Base-by-base conservation (phyloP, 2,888 invertebrate genomes). In the Callyntrura guangdongensis region DNA sequence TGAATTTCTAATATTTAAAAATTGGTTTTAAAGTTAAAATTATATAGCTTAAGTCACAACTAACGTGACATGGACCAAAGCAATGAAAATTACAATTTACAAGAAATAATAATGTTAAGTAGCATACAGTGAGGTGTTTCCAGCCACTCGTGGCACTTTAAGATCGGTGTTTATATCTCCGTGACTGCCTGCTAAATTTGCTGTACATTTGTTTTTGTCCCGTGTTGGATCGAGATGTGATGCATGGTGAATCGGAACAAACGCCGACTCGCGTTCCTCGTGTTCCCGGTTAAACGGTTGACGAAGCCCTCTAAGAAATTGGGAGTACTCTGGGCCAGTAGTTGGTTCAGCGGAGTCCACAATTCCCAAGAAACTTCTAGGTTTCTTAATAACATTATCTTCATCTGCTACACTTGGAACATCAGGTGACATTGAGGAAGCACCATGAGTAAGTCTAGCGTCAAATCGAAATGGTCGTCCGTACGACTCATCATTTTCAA, bases 221-320 rank as follows among this genome's bases (percentile, higher is more conserved):
- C 90, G 67, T 0, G 64, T 69, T 25, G 90, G 74, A 20, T 82
- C 86, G 2, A 81, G 27, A 25, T 86, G 90, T 17, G 69, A 20
- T 0, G 81, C 90, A 64, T 86, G 86, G 49, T 90, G 90, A 86
- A 90, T 90, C 9, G 90, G 90, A 64, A 90, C 90, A 64, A 90
- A 90, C 2, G 90, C 90, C 2, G 90, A 90, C 45, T 90, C 90
- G 0, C 90, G 81, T 45, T 90, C 90, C 0, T 86, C 90, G 45
- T 82, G 61, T 17, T 86, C 90, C 17, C 86, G 53, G 20, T 25
- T 27, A 74, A 86, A 90, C 1, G 86, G 86, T 25, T 90, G 86
- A n/a, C 83, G 61, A 14, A 86, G 64, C 22, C 86, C 86, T 49
- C 90, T 22, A 0, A 90, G n/a, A 45, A 82, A 90, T 17, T 90